Conservation (phyloP, 2,888 invertebrate species). For the Plemyria rubiginata region DNA sequence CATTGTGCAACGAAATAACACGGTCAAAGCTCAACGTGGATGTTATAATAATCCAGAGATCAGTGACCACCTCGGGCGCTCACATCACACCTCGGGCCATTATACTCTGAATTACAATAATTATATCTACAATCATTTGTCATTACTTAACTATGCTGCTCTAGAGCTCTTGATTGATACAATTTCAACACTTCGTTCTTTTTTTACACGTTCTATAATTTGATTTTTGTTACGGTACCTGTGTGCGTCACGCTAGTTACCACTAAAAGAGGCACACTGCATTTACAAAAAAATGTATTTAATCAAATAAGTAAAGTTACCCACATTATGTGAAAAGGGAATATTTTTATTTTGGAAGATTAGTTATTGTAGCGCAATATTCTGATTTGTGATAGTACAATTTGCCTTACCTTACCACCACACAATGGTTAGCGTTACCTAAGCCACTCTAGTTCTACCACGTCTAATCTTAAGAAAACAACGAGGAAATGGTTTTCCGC, state of each 20-base stretch:
- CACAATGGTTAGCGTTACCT: slow-evolving; percentile 29
- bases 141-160: slow-evolving; percentile 44
- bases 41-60: slow-evolving; percentile 60
- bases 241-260: neutral
- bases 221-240: neutral
- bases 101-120: slow-evolving; percentile 61
- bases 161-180: slow-evolving; percentile 30
- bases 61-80: slow-evolving; percentile 65
- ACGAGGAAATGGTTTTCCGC: slow-evolving; percentile 52
- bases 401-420: slow-evolving; percentile 7
- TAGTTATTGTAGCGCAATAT: neutral
- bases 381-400: neutral
- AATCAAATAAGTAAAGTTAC: too few species aligned
- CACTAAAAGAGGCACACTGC: neutral
- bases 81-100: slow-evolving; percentile 62
- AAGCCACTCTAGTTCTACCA: slow-evolving; percentile 36
- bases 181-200: slow-evolving; percentile 39
- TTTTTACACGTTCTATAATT: slow-evolving; percentile 30
- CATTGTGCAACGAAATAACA: slow-evolving; percentile 66
- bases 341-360: too few species aligned
- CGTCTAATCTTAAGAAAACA: slow-evolving; percentile 40
- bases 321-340: too few species aligned
- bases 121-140: slow-evolving; percentile 51
- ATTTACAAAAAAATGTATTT: too few species aligned
- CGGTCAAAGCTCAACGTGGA: slow-evolving; percentile 54